A percentile compares a stretch with the other conserved stretches of the same genome.
Evolutionary conservation across 2,797 vertebrate genomes (phyloP).

Genomic region (Acrossocheilus fasciatus): DNA sequence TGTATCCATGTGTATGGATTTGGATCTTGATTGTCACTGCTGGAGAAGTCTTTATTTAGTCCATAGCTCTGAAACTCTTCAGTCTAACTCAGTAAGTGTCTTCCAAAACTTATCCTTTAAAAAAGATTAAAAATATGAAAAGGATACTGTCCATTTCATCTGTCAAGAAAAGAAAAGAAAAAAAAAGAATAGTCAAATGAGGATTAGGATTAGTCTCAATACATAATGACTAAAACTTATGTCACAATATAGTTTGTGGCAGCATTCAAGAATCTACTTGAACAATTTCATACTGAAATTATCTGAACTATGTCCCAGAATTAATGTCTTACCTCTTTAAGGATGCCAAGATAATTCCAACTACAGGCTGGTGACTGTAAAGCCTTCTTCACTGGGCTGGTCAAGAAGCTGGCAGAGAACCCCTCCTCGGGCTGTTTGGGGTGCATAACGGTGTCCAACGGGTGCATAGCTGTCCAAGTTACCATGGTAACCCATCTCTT

Average conservation of each 20-base stretch:
- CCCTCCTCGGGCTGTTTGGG: constrained; percentile 86
- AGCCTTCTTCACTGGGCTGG: constrained; percentile 94
- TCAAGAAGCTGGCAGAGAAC: constrained; percentile 97
- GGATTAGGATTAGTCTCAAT: not conserved
- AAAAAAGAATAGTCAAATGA: constrained; percentile 35
- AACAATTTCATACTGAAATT: not conserved
- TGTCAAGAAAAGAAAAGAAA: constrained; percentile 48
- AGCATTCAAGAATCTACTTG: not conserved
- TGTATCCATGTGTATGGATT: constrained; percentile 59
- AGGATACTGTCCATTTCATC: constrained; percentile 60
- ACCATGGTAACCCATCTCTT: constrained; percentile 92
- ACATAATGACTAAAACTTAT: not conserved
- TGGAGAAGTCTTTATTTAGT: constrained; percentile 77
- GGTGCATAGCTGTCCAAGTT: constrained; percentile 90
- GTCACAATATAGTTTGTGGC: not conserved
- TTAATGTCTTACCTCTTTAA: constrained; percentile 55
- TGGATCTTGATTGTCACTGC: constrained; percentile 88
- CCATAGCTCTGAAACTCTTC: constrained; percentile 58
- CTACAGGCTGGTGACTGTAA: constrained; percentile 99
- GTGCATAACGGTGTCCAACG: constrained; percentile 87
- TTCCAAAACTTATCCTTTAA: constrained; percentile 59
- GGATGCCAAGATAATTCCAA: constrained; percentile 53
- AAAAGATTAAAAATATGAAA: constrained; percentile 67
- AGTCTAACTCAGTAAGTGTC: constrained; percentile 57
- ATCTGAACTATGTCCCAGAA: not conserved